Evolutionary conservation across 2,797 vertebrate species (phyloP).

Genomic region (Valencia hispanica): DNA sequence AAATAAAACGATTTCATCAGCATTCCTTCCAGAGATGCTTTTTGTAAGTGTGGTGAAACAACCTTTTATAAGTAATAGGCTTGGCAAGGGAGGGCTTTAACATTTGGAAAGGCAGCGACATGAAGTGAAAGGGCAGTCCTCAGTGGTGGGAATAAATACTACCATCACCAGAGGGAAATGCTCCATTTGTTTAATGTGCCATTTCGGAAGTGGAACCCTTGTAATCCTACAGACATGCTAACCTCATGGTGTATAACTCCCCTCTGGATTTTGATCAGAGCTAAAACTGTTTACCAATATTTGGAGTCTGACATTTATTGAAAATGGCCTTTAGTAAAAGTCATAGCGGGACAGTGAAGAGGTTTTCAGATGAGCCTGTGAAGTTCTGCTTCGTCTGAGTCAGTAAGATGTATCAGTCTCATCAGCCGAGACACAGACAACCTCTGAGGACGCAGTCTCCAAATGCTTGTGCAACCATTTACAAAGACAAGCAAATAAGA

Average conservation of each 20-base stretch:
- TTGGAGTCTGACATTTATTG: constrained; percentile 82
- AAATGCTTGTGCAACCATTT: constrained; percentile 26
- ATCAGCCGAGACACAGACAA: constrained; percentile 26
- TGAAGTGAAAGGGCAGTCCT: constrained; percentile 71
- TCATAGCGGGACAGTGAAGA: constrained; percentile 76
- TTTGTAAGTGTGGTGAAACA: constrained; percentile 24
- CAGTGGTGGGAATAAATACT: constrained; percentile 69
- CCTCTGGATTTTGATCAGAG: constrained; percentile 78
- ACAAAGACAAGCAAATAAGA: constrained; percentile 24
- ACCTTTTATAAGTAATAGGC: background rate
- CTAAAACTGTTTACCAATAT: constrained; percentile 80
- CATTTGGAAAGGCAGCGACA: constrained; percentile 49
- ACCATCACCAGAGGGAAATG: constrained; percentile 65
- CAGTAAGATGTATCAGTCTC: constrained; percentile 52
- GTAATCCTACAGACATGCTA: constrained; percentile 64
- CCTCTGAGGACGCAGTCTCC: constrained; percentile 12
- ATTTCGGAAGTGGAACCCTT: constrained; percentile 65
- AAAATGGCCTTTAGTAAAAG: constrained; percentile 85
- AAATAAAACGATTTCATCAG: constrained; percentile 25
- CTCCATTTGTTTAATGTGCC: constrained; percentile 78
- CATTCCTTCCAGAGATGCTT: constrained; percentile 16
- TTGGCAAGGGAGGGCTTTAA: constrained; percentile 13
- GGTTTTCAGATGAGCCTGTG: constrained; percentile 74
- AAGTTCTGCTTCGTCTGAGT: constrained; percentile 53
- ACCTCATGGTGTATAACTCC: constrained; percentile 60